Evolutionary conservation across 2,888 invertebrate species (phyloP), one percentile per base, ranked within the genome.

Genomic region (Sinhomidia bicolor): DNA sequence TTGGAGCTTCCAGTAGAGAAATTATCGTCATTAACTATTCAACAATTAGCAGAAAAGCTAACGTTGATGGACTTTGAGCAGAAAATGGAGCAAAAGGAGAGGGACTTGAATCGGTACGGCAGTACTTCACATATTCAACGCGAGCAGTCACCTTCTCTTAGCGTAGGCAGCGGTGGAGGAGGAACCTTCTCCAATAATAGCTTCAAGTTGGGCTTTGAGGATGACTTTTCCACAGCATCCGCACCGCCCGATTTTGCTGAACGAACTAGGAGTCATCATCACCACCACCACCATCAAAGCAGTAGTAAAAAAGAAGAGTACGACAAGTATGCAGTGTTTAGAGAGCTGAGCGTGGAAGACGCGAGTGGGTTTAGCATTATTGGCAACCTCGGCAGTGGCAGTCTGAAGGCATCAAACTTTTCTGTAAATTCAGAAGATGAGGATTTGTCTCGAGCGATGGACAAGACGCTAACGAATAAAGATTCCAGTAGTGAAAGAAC

Each of bases 291-390:
- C 12, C 54, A 78, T 3, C 76, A 76, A 23, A 20, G 26, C 0
- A 20, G 41, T n/a, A 54, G 57, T 17, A 51, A 68, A 26, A 54
- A 86, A 23, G 86, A 86, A 1, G 81, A 80, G 32, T 92, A 96
- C 93, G 98, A 98, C 93, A 95, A 97, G 92, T 98, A 98, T 93
- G 98, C 98, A 0, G 98, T 96, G 0, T 98, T 98, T 93, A 95
- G 98, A 90, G 98, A 98, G 94, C 93, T 96, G 60, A 95, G 97
- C 91, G 96, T 97, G 91, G 96, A 97, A 92, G 96, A 96, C 93
- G 92, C 92, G 6, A 91, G 91, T 54, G 91, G 92, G 29, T 92
- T 92, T 54, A 91, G 91, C 76, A 83, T 91, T 79, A 88, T 71
- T 23, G 86, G 54, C 10, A 89, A 44, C 12, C 44, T 44, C 10